Conservation (phyloP, 2,888 invertebrate genomes). For the Dasysyrphus tricinctus region DNA sequence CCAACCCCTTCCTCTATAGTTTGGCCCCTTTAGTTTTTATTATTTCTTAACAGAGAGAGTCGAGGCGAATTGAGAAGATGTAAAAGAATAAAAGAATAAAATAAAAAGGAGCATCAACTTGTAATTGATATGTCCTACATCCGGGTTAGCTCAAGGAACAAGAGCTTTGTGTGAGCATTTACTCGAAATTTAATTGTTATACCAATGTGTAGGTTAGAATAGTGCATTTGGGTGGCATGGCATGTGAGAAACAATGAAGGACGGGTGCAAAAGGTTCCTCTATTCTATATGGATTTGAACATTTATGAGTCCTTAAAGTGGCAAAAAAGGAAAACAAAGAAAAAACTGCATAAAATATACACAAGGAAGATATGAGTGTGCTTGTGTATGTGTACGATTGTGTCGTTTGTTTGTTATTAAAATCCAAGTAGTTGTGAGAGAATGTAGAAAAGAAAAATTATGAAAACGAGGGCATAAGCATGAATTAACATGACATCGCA, state of each 20-base stretch:
- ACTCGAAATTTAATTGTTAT: slow-evolving; percentile 72
- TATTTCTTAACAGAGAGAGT: slow-evolving; percentile 67
- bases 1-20: neutral
- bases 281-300: slow-evolving; percentile 55
- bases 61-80: slow-evolving; percentile 4
- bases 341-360: slow-evolving; percentile 11
- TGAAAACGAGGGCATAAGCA: slow-evolving; percentile 52
- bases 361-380: slow-evolving; percentile 36
- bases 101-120: slow-evolving; percentile 62
- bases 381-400: slow-evolving; percentile 33
- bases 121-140: slow-evolving; percentile 76
- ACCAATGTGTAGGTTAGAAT: slow-evolving; percentile 39
- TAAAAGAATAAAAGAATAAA: slow-evolving; percentile 4
- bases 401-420: slow-evolving; percentile 55
- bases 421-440: neutral
- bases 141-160: slow-evolving; percentile 40
- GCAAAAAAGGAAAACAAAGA: slow-evolving; percentile 5
- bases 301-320: slow-evolving; percentile 64
- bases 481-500: slow-evolving; percentile 47
- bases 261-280: slow-evolving; percentile 4
- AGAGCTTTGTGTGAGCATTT: slow-evolving; percentile 53
- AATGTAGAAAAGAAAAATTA: slow-evolving; percentile 23
- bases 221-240: slow-evolving; percentile 26
- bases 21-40: slow-evolving; percentile 53
- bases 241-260: neutral